Conservation (phyloP, 2,113 vertebrate genomes). For the Microtus oregoni region DNA sequence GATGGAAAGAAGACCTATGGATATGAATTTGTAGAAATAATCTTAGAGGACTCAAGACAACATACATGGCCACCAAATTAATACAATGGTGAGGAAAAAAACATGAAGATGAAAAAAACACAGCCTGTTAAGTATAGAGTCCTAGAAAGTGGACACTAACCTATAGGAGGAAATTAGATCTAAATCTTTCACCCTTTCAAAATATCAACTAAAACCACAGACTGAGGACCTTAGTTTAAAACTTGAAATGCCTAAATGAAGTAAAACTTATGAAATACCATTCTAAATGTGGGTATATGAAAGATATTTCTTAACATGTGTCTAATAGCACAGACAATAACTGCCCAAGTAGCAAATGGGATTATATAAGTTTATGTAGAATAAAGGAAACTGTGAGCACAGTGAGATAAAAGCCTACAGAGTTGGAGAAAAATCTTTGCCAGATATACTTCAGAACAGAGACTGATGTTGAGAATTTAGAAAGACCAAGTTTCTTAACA, state of each 20-base stretch:
- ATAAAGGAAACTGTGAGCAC: not conserved
- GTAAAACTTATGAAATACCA: not conserved
- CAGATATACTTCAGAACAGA: not conserved
- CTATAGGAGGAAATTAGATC: not conserved
- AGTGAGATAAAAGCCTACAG: not conserved
- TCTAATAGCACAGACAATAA: not conserved
- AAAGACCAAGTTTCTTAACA: constrained; percentile 11
- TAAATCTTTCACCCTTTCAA: not conserved
- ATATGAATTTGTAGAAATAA: not conserved
- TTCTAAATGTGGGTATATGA: not conserved
- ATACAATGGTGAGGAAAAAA: not conserved
- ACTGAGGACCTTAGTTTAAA: not conserved
- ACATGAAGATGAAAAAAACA: not conserved
- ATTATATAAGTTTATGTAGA: not conserved
- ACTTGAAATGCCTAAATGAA: not conserved
- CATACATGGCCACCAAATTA: no score
- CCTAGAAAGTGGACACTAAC: not conserved
- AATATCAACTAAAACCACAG: not conserved
- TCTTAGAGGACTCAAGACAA: not conserved
- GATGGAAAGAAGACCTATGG: not conserved
- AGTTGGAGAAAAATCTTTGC: not conserved
- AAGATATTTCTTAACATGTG: not conserved
- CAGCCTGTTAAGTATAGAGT: not conserved
- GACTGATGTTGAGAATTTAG: not conserved
- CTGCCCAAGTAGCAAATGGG: not conserved